Evolutionary conservation across 35 echinoderm and acorn worm genomes (phyloP).

Genomic region (Nesometra sesokonis): DNA sequence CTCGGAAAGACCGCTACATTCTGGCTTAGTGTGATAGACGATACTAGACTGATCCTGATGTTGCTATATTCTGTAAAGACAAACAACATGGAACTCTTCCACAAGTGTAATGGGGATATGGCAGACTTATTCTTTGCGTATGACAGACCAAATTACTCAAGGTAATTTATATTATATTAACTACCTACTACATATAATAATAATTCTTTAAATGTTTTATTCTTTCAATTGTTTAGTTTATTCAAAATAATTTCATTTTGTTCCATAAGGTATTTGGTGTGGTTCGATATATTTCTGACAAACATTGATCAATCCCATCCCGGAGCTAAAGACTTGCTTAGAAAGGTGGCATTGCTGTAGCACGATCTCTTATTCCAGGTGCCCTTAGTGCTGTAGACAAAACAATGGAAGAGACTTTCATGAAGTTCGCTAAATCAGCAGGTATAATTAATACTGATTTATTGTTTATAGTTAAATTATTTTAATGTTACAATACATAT

Average conservation of each 20-base stretch:
- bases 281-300: constrained; percentile 17
- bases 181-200: not conserved
- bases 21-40: constrained; percentile 53
- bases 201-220: not conserved
- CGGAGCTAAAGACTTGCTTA: constrained; percentile 27
- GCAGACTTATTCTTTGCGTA: constrained; percentile 47
- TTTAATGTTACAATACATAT: no score
- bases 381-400: constrained; percentile 61
- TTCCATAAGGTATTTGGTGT: constrained; percentile 23
- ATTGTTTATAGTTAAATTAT: no score
- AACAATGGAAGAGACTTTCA: constrained; percentile 77
- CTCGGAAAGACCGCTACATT: constrained; percentile 45
- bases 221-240: not conserved
- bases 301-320: constrained; percentile 47
- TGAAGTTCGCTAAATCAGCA: constrained; percentile 51
- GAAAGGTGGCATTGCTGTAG: constrained; percentile 40
- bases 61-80: constrained; percentile 50
- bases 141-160: constrained; percentile 43
- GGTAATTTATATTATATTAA: not conserved
- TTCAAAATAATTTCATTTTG: not conserved
- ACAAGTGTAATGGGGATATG: constrained; percentile 31
- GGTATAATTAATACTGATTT: no score
- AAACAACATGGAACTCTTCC: constrained; percentile 34
- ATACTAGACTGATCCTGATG: constrained; percentile 28
- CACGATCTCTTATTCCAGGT: constrained; percentile 48